Percentiles rank a stretch among this genome's conserved stretches.
phyloP scores from a whole-genome alignment of 2,797 vertebrate genomes.

The Steatocranus sp. region DNA sequence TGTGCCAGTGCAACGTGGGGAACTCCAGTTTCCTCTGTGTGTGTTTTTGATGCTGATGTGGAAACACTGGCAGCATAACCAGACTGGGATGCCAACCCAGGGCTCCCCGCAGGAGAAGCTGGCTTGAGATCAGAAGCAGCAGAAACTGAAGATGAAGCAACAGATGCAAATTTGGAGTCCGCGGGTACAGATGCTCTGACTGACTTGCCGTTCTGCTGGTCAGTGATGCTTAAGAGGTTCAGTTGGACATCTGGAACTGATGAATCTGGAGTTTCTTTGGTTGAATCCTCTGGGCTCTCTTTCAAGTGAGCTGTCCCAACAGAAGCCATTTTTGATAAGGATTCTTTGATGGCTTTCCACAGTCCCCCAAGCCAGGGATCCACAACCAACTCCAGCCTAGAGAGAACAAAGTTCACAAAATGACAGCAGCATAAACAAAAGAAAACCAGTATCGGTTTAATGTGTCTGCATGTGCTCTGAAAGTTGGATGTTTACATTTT shows the following conservation, averaged over 20 bases:
- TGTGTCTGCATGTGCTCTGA: not conserved
- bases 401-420: not conserved
- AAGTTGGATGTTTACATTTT: not conserved
- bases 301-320: not conserved
- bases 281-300: not conserved
- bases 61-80: not conserved
- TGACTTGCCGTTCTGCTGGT: slow-evolving; percentile 14
- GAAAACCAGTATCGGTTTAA: not conserved
- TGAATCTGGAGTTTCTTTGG: not conserved
- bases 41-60: not conserved
- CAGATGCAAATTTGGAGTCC: slow-evolving; percentile 20
- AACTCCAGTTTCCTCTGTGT: not conserved
- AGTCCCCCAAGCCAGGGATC: slow-evolving; percentile 95
- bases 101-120: not conserved
- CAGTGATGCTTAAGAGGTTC: slow-evolving; percentile 71
- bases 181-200: not conserved
- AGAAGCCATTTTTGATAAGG: slow-evolving; percentile 71
- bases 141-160: slow-evolving; percentile 8
- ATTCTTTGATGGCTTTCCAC: slow-evolving; percentile 83
- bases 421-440: not conserved
- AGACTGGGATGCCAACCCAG: not conserved
- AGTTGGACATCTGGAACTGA: slow-evolving; percentile 60
- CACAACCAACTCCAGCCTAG: slow-evolving; percentile 89
- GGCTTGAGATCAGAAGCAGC: slow-evolving; percentile 28
- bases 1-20: slow-evolving; percentile 20